These are phyloP conservation scores for Sebastes kiyomatsui DNA, from an alignment of 2,797 vertebrate species.

Conservation along the genomic window DNA sequence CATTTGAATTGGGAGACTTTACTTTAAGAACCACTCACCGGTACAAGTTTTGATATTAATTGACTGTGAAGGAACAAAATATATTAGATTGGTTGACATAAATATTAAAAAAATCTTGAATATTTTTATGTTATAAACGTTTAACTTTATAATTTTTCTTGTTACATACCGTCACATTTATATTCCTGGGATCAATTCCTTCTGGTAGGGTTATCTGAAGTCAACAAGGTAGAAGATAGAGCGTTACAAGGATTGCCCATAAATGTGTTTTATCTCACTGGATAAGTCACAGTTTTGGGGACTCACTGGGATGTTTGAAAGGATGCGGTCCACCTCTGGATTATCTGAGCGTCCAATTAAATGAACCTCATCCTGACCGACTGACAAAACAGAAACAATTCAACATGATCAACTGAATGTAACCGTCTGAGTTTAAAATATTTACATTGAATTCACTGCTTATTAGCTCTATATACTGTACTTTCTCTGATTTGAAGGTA, in stretches of 20 bases:
- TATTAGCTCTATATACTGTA: no score
- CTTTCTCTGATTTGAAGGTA: neutral
- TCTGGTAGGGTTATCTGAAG: conserved; percentile 4
- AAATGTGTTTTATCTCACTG: neutral
- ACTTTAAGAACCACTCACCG: conserved; percentile 34
- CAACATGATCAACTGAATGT: neutral
- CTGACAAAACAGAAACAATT: conserved; percentile 3
- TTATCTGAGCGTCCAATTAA: rapidly evolving
- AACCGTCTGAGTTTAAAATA: neutral
- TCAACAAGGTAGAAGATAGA: neutral
- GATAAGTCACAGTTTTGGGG: neutral
- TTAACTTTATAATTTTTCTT: neutral
- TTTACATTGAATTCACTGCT: neutral
- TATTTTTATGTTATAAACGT: neutral
- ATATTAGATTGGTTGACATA: neutral
- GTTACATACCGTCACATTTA: conserved; percentile 28
- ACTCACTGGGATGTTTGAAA: conserved; percentile 31
- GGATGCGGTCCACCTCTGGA: rapidly evolving
- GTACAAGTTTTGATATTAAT: neutral
- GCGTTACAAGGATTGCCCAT: neutral
- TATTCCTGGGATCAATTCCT: neutral
- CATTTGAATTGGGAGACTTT: neutral
- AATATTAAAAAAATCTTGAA: neutral
- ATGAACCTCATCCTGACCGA: rapidly evolving
- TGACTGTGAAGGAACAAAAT: conserved; percentile 17